Percentiles rank a stretch among this genome's conserved stretches.
phyloP scores from a whole-genome alignment of 2,888 invertebrate genomes.

The Isoperla grammatica region DNA sequence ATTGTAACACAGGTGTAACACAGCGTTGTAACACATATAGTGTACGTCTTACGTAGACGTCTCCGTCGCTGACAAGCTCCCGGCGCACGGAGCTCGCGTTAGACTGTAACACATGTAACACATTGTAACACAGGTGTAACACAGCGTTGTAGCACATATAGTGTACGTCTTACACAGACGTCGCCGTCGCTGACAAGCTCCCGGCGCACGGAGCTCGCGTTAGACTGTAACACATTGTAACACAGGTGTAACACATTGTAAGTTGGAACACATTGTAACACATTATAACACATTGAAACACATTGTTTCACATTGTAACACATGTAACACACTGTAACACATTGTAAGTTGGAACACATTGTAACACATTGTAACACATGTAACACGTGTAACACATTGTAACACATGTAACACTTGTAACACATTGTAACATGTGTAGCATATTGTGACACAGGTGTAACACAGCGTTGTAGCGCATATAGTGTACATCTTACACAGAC shows the following conservation, averaged over 20 bases:
- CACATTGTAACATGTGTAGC: conserved; percentile 37
- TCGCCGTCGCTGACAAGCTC: conserved; percentile 29
- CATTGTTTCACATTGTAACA: conserved; percentile 42
- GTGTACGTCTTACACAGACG: too few relatives aligned
- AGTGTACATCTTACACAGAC: too few relatives aligned
- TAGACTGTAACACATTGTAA: conserved; percentile 38
- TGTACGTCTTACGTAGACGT: too few relatives aligned
- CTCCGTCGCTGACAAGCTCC: conserved; percentile 28
- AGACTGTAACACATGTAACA: conserved; percentile 37
- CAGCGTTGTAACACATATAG: too few relatives aligned
- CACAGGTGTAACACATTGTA: too few relatives aligned
- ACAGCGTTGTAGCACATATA: too few relatives aligned
- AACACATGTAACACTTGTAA: conserved; percentile 39
- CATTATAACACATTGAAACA: too few relatives aligned
- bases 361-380: too few relatives aligned
- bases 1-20: background rate
- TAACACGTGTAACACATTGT: too few relatives aligned
- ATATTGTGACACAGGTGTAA: background rate
- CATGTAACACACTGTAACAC: too few relatives aligned
- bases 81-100: conserved; percentile 39
- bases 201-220: conserved; percentile 37
- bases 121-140: background rate
- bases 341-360: too few relatives aligned
- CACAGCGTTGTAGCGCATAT: too few relatives aligned
- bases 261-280: background rate